Evolutionary conservation across 2,797 vertebrate species (phyloP), one percentile per base, ranked within the genome.

Genomic region (Iguana delicatissima): DNA sequence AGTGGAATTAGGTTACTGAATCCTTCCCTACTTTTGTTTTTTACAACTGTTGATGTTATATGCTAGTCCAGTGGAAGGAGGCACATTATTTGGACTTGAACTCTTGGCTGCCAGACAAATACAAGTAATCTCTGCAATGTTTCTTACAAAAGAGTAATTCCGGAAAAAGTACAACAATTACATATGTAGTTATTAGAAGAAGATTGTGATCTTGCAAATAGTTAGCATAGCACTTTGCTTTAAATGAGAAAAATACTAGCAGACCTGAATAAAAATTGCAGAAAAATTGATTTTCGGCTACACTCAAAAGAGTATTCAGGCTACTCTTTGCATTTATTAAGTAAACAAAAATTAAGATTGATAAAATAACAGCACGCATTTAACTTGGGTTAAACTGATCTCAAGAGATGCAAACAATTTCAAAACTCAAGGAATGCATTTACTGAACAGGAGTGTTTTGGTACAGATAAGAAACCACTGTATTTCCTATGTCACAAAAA

Each of bases 381-480:
- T 84, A 84, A 52, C 29, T 81, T 55, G 24, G 29, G 24, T 67
- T 64, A 50, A 6, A 67, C 16, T 64, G 38, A 14, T 35, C 6
- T 35, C 46, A 9, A 64, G 38, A 73, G 12, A 57, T 72, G 5
- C 57, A 14, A 26, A 72, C 50, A 16, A 81, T 57, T 8, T 32
- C 64, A 88, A 81, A 72, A 81, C 77, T 85, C 3, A 67, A 69
- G 52, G 6, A 80, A 69, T 6, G 29, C 38, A 29, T 64, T 26
- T 88, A 52, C 80, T 82, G 50, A 82, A 87, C 10, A 50, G 9
- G 14, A 38, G 32, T 73, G 73, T 69, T 89, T 57, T 91, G n/a
- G 80, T 76, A 20, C 79, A 26, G 13, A 69, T 77, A 85, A n/a
- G 74, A 73, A 29, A 2, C 8, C 55, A 73, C 59, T 81, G 7